A percentile compares a stretch with the other conserved stretches of the same genome.
Evolutionary conservation across 2,888 invertebrate genomes (phyloP).

Genomic region (Heliconius sara): DNA sequence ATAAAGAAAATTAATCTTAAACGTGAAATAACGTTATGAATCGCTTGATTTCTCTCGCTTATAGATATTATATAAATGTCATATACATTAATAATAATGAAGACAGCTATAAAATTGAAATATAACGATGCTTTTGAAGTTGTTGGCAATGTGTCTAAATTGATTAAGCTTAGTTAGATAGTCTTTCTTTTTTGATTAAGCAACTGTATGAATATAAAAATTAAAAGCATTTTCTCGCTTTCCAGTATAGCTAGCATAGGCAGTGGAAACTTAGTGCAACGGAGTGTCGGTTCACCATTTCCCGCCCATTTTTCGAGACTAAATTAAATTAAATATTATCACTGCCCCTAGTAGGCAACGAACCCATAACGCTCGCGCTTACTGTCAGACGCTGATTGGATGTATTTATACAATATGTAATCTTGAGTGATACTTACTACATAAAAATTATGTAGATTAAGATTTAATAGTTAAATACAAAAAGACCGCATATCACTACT

Average conservation of each 20-base stretch:
- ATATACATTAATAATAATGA: slow-evolving; percentile 15
- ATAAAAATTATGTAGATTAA: too few relatives aligned
- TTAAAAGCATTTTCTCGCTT: too few relatives aligned
- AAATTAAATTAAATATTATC: too few relatives aligned
- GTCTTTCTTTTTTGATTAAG: background rate
- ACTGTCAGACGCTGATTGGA: background rate
- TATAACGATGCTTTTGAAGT: slow-evolving; percentile 5
- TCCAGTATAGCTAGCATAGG: too few relatives aligned
- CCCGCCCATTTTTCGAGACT: too few relatives aligned
- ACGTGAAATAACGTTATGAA: slow-evolving; percentile 1
- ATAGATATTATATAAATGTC: slow-evolving; percentile 27
- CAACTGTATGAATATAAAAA: background rate
- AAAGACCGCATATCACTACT: too few relatives aligned
- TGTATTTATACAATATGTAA: background rate
- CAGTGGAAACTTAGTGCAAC: too few relatives aligned
- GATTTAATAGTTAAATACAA: too few relatives aligned
- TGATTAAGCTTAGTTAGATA: background rate
- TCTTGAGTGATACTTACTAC: too few relatives aligned
- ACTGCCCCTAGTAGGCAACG: too few relatives aligned
- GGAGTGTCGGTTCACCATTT: too few relatives aligned
- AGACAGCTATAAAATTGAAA: slow-evolving; percentile 20
- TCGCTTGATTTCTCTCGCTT: slow-evolving; percentile 23
- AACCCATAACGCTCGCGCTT: too few relatives aligned
- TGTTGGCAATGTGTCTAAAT: slow-evolving; percentile 6
- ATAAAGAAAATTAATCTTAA: slow-evolving; percentile 11